Conservation (phyloP, 2,888 invertebrate species). For the Trilocha varians region DNA sequence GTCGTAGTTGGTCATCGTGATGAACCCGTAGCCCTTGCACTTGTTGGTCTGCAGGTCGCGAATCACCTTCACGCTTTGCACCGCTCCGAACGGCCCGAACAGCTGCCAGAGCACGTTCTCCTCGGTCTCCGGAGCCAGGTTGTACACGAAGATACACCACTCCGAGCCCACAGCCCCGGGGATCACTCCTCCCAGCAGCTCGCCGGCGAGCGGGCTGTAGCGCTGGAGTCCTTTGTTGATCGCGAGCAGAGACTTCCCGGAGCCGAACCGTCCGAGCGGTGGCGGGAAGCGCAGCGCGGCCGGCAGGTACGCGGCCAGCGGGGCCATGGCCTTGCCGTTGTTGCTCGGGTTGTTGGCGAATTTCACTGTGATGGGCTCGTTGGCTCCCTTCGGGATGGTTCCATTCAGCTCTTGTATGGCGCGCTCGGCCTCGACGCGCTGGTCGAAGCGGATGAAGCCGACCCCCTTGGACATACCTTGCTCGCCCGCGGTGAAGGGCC, state of each 20-base stretch:
- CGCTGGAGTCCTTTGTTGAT: slow-evolving; percentile 82
- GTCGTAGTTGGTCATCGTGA: slow-evolving; percentile 96
- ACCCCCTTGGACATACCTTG: slow-evolving; percentile 94
- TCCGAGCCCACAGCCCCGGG: slow-evolving; percentile 83
- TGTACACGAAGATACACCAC: slow-evolving; percentile 97
- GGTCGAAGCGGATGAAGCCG: slow-evolving; percentile 94
- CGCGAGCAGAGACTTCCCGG: slow-evolving; percentile 92
- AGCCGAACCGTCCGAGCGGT: slow-evolving; percentile 85
- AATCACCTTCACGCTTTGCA: slow-evolving; percentile 93
- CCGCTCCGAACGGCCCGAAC: slow-evolving; percentile 95
- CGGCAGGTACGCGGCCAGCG: slow-evolving; percentile 88
- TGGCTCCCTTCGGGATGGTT: slow-evolving; percentile 88
- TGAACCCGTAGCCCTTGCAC: slow-evolving; percentile 96
- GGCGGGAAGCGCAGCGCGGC: slow-evolving; percentile 76
- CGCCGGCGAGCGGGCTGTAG: slow-evolving; percentile 91
- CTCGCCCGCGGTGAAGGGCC: slow-evolving; percentile 74
- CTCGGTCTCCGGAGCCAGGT: slow-evolving; percentile 95
- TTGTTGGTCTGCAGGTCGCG: slow-evolving; percentile 93
- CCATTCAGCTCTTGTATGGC: slow-evolving; percentile 94
- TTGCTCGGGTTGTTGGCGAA: slow-evolving; percentile 95
- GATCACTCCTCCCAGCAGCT: slow-evolving; percentile 83
- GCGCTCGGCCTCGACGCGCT: slow-evolving; percentile 93
- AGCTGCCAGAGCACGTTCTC: slow-evolving; percentile 97
- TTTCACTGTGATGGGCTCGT: slow-evolving; percentile 94
- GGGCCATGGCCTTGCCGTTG: slow-evolving; percentile 86